Percentiles rank a stretch among this genome's conserved stretches.
Evolutionary conservation across 2,113 vertebrate species (phyloP).

Genomic region (Hypocryptadius cinnamomeus): DNA sequence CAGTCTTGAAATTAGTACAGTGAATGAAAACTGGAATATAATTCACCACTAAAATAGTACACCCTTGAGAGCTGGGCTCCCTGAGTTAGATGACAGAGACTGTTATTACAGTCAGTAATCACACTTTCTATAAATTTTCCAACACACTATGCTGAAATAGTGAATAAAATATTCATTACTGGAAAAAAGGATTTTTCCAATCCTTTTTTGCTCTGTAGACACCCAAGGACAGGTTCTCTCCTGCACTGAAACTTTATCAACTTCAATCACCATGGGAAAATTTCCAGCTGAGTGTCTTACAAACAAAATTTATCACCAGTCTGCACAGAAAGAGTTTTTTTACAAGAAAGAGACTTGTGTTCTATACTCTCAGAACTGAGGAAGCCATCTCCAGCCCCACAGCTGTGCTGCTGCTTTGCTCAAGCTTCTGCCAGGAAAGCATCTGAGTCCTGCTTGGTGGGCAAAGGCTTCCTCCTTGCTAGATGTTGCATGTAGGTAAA

Average conservation of each 20-base stretch:
- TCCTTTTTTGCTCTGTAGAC: not conserved
- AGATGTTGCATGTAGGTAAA: not conserved
- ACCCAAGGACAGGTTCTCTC: not conserved
- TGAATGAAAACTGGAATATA: not conserved
- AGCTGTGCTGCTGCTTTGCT: not conserved
- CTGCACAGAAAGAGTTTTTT: fast-evolving
- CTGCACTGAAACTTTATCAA: not conserved
- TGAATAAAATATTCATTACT: not conserved
- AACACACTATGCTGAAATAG: not conserved
- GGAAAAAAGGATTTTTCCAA: not conserved
- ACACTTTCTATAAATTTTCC: not conserved
- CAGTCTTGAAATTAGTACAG: not conserved
- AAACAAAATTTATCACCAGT: not conserved
- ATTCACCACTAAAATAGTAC: not conserved
- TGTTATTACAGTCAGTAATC: not conserved
- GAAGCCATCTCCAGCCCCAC: not conserved
- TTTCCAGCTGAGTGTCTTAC: not conserved
- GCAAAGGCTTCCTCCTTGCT: not conserved
- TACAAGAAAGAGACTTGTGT: not conserved
- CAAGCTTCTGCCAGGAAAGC: not conserved
- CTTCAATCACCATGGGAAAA: not conserved
- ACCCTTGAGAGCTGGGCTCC: not conserved
- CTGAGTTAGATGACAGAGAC: not conserved
- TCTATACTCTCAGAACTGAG: not conserved
- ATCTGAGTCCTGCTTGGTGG: not conserved